Percentiles rank a stretch among this genome's conserved stretches.
Evolutionary conservation across 2,113 vertebrate species (phyloP).

Genomic region (Himantopus leucocephalus): DNA sequence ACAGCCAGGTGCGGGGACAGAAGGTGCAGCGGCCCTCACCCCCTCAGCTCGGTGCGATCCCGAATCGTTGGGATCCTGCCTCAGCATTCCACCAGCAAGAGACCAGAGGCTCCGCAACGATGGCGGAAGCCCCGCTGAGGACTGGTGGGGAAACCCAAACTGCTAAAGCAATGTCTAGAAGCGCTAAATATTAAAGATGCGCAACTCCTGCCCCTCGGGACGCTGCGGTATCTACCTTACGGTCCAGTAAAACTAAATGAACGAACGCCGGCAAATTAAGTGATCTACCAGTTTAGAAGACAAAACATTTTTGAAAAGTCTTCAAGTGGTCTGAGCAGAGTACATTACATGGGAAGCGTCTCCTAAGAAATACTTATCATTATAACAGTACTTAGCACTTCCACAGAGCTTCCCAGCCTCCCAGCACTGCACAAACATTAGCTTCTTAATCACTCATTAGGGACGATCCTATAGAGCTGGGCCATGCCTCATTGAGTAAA

Average conservation of each 20-base stretch:
- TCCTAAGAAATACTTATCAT: conserved; percentile 17
- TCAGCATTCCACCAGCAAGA: not conserved
- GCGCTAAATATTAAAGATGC: not conserved
- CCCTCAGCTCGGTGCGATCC: not conserved
- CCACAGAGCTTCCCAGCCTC: conserved; percentile 7
- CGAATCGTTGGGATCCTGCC: not conserved
- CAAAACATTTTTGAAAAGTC: not conserved
- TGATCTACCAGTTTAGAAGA: not conserved
- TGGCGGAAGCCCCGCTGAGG: fast-evolving
- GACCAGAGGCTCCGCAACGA: fast-evolving
- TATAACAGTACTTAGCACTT: conserved; percentile 27
- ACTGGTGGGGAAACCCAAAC: not conserved
- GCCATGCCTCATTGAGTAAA: conserved; percentile 67
- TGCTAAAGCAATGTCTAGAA: not conserved
- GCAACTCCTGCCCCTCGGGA: not conserved
- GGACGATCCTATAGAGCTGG: conserved; percentile 19
- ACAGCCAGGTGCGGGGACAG: fast-evolving
- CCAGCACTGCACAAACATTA: conserved; percentile 57
- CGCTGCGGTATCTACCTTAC: not conserved
- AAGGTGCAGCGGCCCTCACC: not conserved
- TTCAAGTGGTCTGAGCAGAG: not conserved
- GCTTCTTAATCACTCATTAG: conserved; percentile 50
- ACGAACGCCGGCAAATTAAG: not conserved
- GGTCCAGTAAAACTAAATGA: not conserved
- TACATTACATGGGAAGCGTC: not conserved